These are phyloP conservation scores for Aramus guarauna DNA, from an alignment of 2,113 vertebrate genomes.

Conservation along the genomic window DNA sequence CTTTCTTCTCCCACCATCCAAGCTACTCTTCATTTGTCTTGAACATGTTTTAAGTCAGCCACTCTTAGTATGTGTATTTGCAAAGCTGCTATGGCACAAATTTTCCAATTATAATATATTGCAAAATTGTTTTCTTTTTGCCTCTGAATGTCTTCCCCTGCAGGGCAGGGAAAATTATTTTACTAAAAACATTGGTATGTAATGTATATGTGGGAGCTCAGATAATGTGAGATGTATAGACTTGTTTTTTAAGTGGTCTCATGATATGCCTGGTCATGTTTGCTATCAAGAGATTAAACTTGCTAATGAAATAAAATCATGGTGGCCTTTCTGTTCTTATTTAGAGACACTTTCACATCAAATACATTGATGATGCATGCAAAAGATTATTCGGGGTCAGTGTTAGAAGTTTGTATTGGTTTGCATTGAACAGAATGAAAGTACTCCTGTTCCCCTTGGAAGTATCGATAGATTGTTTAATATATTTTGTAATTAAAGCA, in stretches of 20 bases:
- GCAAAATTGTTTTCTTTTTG: not conserved
- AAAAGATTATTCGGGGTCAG: not conserved
- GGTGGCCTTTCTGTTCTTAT: not conserved
- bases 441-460: not conserved
- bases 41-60: not conserved
- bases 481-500: constrained; percentile 57
- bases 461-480: constrained; percentile 5
- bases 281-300: not conserved
- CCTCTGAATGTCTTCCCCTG: constrained; percentile 45
- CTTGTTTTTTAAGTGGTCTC: not conserved
- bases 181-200: not conserved
- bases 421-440: constrained; percentile 5
- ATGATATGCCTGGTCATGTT: not conserved
- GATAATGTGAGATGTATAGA: not conserved
- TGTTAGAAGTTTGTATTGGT: not conserved
- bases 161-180: constrained; percentile 53
- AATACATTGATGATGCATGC: not conserved
- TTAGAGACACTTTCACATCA: not conserved
- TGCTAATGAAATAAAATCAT: not conserved
- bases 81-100: constrained; percentile 37
- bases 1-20: not conserved
- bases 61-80: not conserved
- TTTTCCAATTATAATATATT: constrained; percentile 5
- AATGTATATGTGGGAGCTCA: not conserved
- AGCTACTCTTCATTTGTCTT: not conserved